Evolutionary conservation across 2,888 invertebrate genomes (phyloP), one percentile per base, ranked within the genome.

Genomic region (Caprella mutica): DNA sequence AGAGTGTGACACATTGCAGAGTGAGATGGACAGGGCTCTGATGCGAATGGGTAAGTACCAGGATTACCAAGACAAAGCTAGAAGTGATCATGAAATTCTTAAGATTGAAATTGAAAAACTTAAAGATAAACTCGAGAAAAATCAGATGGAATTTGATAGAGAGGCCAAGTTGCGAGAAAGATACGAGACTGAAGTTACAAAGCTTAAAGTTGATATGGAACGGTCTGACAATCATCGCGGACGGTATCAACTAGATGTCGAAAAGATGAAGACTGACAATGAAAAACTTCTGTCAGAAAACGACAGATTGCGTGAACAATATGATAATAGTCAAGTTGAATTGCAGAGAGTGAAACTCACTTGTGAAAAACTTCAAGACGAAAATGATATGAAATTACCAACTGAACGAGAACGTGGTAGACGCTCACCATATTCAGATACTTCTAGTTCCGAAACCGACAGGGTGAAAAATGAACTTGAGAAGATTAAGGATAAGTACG

Each of bases 381-480:
- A 64, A 57, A 24, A 19, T 19, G 12, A 9, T 12, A 19, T 24
- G 23, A 39, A 30, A 17, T 29, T 40, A 26, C 12, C 9, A 21
- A 33, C 55, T 39, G 63, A 58, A 6, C 30, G 51, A 9, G 65
- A 65, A 23, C 26, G 63, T 17, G 65, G 54, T n/a, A 52, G 63
- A 51, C 83, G 85, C 70, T 81, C 82, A 52, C 89, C 89, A 72
- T 81, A 85, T 17, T 84, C 84, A 68, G 85, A 86, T 70, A 85
- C 86, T 71, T 78, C 86, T 39, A 76, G 79, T 65, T 52, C 40
- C 3, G 64, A 65, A n/a, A 38, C 61, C 12, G 67, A 67, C 43
- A 50, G 58, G 26, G 72, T 83, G 57, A 84, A 84, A 68, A 72
- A 72, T 66, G 86, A 87, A 70, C 85, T 86, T 66, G 86, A 86